phyloP scores from a whole-genome alignment of 1,140 invertebrate species.

The Orchesella cincta region DNA sequence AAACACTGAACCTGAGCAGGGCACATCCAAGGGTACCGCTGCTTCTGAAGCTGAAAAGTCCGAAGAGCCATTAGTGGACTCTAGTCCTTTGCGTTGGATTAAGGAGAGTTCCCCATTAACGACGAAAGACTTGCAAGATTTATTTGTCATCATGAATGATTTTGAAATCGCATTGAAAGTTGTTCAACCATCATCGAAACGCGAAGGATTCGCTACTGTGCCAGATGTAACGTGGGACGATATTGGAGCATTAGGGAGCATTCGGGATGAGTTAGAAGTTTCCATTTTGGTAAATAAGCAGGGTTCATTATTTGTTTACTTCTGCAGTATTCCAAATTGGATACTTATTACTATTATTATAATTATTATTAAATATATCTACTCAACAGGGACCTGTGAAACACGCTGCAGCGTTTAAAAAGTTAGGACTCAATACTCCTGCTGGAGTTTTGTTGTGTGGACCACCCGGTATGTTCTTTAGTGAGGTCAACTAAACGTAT shows the following conservation, averaged over 20 bases:
- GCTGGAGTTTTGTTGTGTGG: constrained; percentile 90
- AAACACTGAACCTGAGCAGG: no score
- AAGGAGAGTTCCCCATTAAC: constrained; percentile 37
- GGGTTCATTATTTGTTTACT: background rate
- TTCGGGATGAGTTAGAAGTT: constrained; percentile 85
- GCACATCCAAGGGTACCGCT: no score
- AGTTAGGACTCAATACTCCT: constrained; percentile 74
- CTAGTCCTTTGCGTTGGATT: constrained; percentile 38
- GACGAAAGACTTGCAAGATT: constrained; percentile 62
- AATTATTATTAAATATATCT: constrained; percentile 32
- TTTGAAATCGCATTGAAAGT: constrained; percentile 76
- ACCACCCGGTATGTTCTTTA: constrained; percentile 70
- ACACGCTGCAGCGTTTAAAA: constrained; percentile 75
- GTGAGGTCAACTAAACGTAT: background rate
- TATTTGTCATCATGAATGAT: constrained; percentile 72
- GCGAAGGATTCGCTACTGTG: constrained; percentile 96
- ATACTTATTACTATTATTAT: constrained; percentile 32
- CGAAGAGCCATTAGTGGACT: constrained; percentile 24
- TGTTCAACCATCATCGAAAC: constrained; percentile 88
- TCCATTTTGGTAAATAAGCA: constrained; percentile 73
- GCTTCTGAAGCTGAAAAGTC: background rate
- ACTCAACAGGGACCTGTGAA: constrained; percentile 79
- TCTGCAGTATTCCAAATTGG: background rate
- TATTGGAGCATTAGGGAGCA: constrained; percentile 85
- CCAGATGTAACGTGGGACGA: constrained; percentile 97